Conservation (phyloP, 2,797 vertebrate species). For the Adrianichthys oophorus region DNA sequence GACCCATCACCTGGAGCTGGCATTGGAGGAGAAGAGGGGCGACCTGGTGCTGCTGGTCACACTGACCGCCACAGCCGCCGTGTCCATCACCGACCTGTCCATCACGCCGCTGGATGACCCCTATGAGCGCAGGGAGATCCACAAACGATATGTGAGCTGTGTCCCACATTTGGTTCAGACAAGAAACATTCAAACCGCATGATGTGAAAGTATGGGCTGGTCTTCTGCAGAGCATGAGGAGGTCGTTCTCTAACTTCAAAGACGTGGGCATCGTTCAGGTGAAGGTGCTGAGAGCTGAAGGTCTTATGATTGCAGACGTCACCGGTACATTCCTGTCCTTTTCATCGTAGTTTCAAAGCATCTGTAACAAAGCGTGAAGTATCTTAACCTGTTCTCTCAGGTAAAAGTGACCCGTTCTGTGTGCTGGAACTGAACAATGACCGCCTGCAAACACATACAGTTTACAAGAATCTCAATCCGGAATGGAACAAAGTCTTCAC, state of each 20-base stretch:
- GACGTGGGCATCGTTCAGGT: constrained; percentile 94
- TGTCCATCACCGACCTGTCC: constrained; percentile 85
- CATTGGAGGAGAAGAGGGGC: constrained; percentile 85
- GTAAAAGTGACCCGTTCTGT: constrained; percentile 96
- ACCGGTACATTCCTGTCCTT: constrained; percentile 76
- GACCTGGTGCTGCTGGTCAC: constrained; percentile 86
- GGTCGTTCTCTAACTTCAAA: constrained; percentile 83
- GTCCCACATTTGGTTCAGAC: neutral
- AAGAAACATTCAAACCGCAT: neutral
- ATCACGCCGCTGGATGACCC: constrained; percentile 83
- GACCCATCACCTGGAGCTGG: constrained; percentile 85
- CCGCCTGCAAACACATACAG: constrained; percentile 89
- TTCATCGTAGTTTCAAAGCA: neutral
- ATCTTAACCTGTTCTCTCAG: constrained; percentile 51
- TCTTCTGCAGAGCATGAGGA: constrained; percentile 70
- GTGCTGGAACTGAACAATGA: constrained; percentile 94
- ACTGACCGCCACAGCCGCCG: constrained; percentile 85
- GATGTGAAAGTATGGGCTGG: neutral
- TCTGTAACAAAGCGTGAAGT: neutral
- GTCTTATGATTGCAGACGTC: constrained; percentile 93
- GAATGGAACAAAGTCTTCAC: constrained; percentile 97
- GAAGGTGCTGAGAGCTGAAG: constrained; percentile 92
- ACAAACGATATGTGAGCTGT: constrained; percentile 84
- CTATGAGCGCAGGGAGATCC: constrained; percentile 79
- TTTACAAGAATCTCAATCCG: constrained; percentile 95